These are phyloP conservation scores for Octopus sinensis DNA, from an alignment of 1,140 invertebrate genomes.

Conservation along the genomic window DNA sequence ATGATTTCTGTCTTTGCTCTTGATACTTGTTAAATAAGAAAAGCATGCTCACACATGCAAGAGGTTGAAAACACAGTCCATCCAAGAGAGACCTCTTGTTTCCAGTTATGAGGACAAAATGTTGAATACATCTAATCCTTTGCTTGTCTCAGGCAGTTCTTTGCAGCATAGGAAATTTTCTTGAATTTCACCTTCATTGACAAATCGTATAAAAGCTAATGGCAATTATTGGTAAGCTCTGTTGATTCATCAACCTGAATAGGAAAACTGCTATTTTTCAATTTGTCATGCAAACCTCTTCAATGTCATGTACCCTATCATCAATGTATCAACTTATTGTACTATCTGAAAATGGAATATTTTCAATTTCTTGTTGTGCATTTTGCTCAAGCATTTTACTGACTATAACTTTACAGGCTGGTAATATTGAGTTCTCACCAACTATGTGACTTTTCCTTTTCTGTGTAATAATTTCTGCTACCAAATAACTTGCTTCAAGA, in stretches of 20 bases:
- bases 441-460: neutral
- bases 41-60: conserved; percentile 15
- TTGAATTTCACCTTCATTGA: conserved; percentile 9
- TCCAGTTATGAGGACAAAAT: neutral
- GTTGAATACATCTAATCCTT: neutral
- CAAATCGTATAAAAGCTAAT: conserved; percentile 8
- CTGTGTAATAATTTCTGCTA: neutral
- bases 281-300: neutral
- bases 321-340: neutral
- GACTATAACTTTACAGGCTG: neutral
- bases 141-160: conserved; percentile 7
- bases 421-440: neutral
- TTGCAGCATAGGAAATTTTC: neutral
- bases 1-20: conserved; percentile 10
- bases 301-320: neutral
- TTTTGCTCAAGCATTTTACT: conserved; percentile 1
- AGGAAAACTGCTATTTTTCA: conserved; percentile 3
- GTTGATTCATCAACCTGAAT: conserved; percentile 7
- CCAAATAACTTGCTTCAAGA: neutral
- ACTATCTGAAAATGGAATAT: neutral
- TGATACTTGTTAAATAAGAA: conserved; percentile 14
- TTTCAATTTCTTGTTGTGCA: conserved; percentile 3
- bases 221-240: neutral
- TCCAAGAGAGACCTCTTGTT: neutral
- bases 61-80: conserved; percentile 16